phyloP scores from a whole-genome alignment of 2,888 invertebrate genomes.

The Drosophila phalerata region DNA sequence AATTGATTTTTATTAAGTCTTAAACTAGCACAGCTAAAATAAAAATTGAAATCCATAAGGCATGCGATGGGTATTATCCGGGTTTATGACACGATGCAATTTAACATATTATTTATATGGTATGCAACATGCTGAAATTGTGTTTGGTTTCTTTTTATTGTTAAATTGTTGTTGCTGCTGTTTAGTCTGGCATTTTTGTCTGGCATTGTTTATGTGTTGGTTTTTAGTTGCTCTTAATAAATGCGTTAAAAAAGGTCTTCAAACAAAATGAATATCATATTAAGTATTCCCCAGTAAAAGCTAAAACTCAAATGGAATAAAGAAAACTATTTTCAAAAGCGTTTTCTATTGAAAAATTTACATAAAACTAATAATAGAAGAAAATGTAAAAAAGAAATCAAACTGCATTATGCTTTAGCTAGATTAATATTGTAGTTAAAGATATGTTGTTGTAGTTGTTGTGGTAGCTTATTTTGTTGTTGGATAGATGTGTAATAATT shows the following conservation, averaged over 20 bases:
- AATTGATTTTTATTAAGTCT: neutral
- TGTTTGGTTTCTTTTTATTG: constrained; percentile 18
- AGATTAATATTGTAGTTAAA: constrained; percentile 54
- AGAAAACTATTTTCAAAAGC: constrained; percentile 41
- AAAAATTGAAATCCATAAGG: constrained; percentile 15
- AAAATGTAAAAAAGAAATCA: constrained; percentile 48
- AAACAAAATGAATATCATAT: constrained; percentile 49
- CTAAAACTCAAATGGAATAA: constrained; percentile 43
- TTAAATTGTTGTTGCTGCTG: constrained; percentile 34
- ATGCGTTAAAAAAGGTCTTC: constrained; percentile 32
- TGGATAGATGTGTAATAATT: constrained; percentile 48
- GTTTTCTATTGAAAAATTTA: constrained; percentile 44
- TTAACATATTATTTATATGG: constrained; percentile 9
- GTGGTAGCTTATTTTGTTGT: constrained; percentile 6
- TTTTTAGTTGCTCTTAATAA: constrained; percentile 74
- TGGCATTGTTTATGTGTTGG: constrained; percentile 66
- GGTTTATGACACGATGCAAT: constrained; percentile 26
- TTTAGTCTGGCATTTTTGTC: constrained; percentile 26
- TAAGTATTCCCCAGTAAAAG: constrained; percentile 18
- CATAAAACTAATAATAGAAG: constrained; percentile 53
- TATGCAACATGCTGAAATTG: constrained; percentile 34
- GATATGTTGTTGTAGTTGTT: constrained; percentile 37
- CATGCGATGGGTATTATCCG: constrained; percentile 26
- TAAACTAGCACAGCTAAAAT: constrained; percentile 4
- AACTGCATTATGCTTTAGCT: constrained; percentile 65